phyloP scores from a whole-genome alignment of 2,113 vertebrate genomes.

The Ardeotis arabs region DNA sequence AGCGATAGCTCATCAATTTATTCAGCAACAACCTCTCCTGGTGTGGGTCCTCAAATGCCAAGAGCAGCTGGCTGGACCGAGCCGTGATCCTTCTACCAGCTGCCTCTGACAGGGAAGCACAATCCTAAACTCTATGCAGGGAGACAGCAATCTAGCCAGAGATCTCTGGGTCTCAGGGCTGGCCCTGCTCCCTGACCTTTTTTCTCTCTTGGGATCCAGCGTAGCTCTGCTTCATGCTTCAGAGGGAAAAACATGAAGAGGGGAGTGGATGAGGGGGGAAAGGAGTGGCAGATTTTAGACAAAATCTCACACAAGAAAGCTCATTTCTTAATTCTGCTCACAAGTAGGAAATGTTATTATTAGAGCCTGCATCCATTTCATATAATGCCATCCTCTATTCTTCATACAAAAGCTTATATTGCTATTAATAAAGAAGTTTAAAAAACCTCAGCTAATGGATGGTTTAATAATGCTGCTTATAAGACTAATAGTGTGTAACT shows the following conservation, averaged over 20 bases:
- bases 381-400: background rate
- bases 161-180: background rate
- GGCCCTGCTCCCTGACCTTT: background rate
- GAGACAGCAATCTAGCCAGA: background rate
- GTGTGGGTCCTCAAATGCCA: background rate
- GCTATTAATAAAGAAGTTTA: constrained; percentile 17
- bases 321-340: background rate
- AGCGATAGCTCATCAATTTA: background rate
- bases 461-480: constrained; percentile 48
- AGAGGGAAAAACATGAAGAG: background rate
- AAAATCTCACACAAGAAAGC: background rate
- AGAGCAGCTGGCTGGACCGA: background rate
- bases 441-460: background rate
- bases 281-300: background rate
- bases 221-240: background rate
- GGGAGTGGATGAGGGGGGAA: background rate
- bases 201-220: background rate
- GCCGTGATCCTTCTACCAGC: rapidly evolving
- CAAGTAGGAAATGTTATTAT: constrained; percentile 5
- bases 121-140: background rate
- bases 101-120: rapidly evolving
- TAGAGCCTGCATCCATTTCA: background rate
- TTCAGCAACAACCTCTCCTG: background rate
- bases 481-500: constrained; percentile 57
- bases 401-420: constrained; percentile 6